A percentile compares a stretch with the other conserved stretches of the same genome.
These are phyloP conservation scores for Bombus consobrinus DNA, from an alignment of 1,140 invertebrate genomes.

Conservation along the genomic window DNA sequence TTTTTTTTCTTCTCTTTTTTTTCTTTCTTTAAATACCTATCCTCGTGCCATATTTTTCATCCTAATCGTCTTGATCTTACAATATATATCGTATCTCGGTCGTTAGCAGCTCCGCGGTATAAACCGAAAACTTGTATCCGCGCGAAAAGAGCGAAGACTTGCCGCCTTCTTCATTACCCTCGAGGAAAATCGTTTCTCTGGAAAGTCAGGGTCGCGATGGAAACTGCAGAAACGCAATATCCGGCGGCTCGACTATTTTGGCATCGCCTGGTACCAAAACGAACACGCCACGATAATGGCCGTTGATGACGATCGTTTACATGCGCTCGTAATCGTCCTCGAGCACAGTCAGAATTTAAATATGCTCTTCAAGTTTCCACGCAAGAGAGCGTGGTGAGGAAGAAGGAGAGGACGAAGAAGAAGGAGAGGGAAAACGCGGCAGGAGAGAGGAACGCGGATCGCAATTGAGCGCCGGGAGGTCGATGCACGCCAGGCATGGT, in stretches of 20 bases:
- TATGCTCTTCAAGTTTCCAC: constrained; percentile 46
- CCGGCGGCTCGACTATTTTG: constrained; percentile 55
- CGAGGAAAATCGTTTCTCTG: neutral
- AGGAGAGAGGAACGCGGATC: neutral
- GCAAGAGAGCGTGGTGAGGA: neutral
- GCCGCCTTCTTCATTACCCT: neutral
- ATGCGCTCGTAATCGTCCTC: constrained; percentile 58
- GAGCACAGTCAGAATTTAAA: constrained; percentile 61
- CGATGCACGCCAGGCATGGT: constrained; percentile 49
- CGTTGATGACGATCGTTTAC: constrained; percentile 67
- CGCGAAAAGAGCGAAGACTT: neutral
- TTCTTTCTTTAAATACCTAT: no score
- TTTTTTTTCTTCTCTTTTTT: no score
- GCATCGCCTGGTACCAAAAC: constrained; percentile 46
- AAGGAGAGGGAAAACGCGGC: neutral
- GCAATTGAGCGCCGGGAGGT: constrained; percentile 41
- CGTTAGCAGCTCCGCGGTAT: no score
- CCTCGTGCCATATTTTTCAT: no score
- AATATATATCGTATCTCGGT: no score
- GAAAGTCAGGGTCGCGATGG: no score
- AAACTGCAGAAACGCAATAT: constrained; percentile 44
- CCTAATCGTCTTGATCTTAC: no score
- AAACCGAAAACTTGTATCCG: no score
- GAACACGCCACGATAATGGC: constrained; percentile 49
- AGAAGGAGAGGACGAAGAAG: neutral